These are phyloP conservation scores for Neopelma chrysocephalum DNA, from an alignment of 2,797 vertebrate species.

Conservation along the genomic window DNA sequence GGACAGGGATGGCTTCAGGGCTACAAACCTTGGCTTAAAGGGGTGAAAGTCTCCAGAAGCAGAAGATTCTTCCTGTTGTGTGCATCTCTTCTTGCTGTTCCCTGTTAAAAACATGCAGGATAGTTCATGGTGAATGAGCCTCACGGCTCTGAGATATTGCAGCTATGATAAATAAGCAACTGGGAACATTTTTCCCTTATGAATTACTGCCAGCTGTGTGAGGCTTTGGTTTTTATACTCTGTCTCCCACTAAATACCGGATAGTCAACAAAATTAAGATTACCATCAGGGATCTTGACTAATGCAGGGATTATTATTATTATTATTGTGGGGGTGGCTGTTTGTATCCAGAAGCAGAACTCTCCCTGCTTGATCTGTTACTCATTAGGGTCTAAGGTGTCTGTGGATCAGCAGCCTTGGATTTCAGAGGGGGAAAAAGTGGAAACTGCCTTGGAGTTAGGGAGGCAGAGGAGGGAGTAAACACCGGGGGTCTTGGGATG, in stretches of 20 bases:
- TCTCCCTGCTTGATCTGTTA: not conserved
- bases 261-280: conserved; percentile 49
- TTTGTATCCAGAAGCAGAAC: not conserved
- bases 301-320: not conserved
- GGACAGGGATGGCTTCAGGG: not conserved
- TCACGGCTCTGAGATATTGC: not conserved
- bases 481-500: not conserved
- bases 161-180: not conserved
- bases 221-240: not conserved
- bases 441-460: not conserved
- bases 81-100: not conserved
- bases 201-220: not conserved
- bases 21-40: not conserved
- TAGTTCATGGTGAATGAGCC: not conserved
- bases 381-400: not conserved
- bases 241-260: conserved; percentile 22
- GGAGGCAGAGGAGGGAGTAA: not conserved
- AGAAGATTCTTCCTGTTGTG: not conserved
- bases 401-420: not conserved
- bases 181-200: not conserved
- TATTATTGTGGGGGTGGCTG: not conserved
- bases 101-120: not conserved
- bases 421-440: not conserved
- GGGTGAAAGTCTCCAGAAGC: not conserved
- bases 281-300: conserved; percentile 24